A percentile compares a stretch with the other conserved stretches of the same genome.
These are phyloP conservation scores for Stichopus horrens DNA, from an alignment of 53 echinoderm and acorn worm genomes.

Conservation along the genomic window DNA sequence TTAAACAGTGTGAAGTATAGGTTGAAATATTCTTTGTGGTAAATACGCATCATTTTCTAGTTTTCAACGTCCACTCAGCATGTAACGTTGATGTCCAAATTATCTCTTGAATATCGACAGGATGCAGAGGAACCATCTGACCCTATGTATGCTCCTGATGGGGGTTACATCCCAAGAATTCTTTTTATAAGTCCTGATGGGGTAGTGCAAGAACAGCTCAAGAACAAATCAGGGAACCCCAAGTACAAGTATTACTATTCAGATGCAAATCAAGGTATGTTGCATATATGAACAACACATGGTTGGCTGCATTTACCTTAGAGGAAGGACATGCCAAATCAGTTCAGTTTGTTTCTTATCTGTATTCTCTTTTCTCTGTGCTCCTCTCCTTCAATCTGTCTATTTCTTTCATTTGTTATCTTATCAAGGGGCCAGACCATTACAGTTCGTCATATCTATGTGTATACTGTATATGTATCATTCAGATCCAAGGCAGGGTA, in stretches of 20 bases:
- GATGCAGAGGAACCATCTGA: conserved; percentile 93
- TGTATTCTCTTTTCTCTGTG: neutral
- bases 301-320: neutral
- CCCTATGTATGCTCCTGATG: conserved; percentile 81
- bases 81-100: too few relatives aligned
- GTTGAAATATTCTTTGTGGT: too few relatives aligned
- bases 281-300: neutral
- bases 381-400: neutral
- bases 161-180: conserved; percentile 95
- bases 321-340: neutral
- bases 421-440: too few relatives aligned
- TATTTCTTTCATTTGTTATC: too few relatives aligned
- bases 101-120: conserved; percentile 38
- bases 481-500: too few relatives aligned
- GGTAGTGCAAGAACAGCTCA: conserved; percentile 64
- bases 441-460: too few relatives aligned
- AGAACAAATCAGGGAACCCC: conserved; percentile 77
- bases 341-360: neutral
- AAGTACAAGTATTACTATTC: conserved; percentile 93
- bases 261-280: conserved; percentile 65
- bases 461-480: too few relatives aligned
- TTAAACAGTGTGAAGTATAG: too few relatives aligned
- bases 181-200: conserved; percentile 79
- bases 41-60: too few relatives aligned
- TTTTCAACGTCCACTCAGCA: too few relatives aligned